These are phyloP conservation scores for Lepus americanus DNA, from an alignment of 2,113 vertebrate genomes.

Conservation along the genomic window DNA sequence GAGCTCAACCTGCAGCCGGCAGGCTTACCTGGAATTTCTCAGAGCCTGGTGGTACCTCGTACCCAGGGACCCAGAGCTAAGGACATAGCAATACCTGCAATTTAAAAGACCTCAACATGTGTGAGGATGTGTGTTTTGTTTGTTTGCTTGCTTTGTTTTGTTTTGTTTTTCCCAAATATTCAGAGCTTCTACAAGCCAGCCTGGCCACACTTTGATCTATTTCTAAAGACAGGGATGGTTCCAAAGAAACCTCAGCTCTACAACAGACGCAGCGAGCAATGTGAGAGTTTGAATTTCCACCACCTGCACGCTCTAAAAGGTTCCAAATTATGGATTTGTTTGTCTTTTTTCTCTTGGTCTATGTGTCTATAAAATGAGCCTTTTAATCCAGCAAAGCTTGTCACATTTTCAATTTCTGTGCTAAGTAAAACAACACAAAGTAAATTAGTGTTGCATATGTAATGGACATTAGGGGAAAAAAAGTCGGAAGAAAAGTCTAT, in stretches of 20 bases:
- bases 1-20: neutral
- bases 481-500: constrained; percentile 81
- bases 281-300: constrained; percentile 56
- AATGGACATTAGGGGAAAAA: constrained; percentile 75
- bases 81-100: neutral
- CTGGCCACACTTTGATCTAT: neutral
- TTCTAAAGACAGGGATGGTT: neutral
- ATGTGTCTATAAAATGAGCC: constrained; percentile 82
- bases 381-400: constrained; percentile 80
- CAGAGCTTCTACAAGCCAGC: neutral
- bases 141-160: too few relatives aligned
- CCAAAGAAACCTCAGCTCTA: neutral
- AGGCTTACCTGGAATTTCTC: rapidly evolving
- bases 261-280: rapidly evolving
- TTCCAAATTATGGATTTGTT: constrained; percentile 51
- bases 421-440: constrained; percentile 83
- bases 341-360: constrained; percentile 73
- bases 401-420: constrained; percentile 80
- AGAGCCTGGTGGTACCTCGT: neutral
- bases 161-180: neutral
- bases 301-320: constrained; percentile 66
- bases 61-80: neutral
- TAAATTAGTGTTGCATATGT: constrained; percentile 79
- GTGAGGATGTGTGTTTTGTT: too few relatives aligned
- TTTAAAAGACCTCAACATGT: neutral